A percentile compares a stretch with the other conserved stretches of the same genome.
phyloP scores from a whole-genome alignment of 2,113 vertebrate genomes.

The Clinocottus analis region DNA sequence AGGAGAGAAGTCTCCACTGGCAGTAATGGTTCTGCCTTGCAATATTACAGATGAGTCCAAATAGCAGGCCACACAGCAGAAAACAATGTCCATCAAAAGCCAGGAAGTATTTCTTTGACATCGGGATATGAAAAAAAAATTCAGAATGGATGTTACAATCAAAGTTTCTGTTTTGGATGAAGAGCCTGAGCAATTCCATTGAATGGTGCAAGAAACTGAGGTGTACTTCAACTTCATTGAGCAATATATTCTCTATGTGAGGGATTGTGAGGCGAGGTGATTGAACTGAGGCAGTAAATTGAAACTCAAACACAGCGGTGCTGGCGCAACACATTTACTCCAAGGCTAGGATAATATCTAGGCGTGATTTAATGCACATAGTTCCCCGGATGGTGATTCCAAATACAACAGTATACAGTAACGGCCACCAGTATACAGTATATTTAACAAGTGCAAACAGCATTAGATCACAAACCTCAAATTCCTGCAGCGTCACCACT shows the following conservation, averaged over 20 bases:
- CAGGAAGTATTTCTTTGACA: constrained; percentile 50
- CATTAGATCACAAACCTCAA: constrained; percentile 83
- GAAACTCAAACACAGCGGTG: constrained; percentile 60
- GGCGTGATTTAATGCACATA: constrained; percentile 66
- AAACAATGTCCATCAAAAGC: constrained; percentile 63
- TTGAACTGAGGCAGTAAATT: constrained; percentile 69
- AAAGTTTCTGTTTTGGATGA: constrained; percentile 59
- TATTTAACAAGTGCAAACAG: constrained; percentile 52
- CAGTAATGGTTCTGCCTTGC: constrained; percentile 28
- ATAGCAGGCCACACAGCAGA: constrained; percentile 47
- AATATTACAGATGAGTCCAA: constrained; percentile 39
- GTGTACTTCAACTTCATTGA: constrained; percentile 58
- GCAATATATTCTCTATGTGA: constrained; percentile 63
- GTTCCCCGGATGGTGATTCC: constrained; percentile 25
- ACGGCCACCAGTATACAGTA: constrained; percentile 41
- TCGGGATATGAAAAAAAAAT: constrained; percentile 40
- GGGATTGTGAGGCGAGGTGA: constrained; percentile 38
- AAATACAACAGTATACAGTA: constrained; percentile 62
- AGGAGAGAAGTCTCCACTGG: constrained; percentile 6
- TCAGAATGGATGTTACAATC: constrained; percentile 56
- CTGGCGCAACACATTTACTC: constrained; percentile 55
- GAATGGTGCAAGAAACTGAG: constrained; percentile 35
- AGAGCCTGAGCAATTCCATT: constrained; percentile 51
- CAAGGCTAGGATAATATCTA: constrained; percentile 58
- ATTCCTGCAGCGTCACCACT: constrained; percentile 91